phyloP scores from a whole-genome alignment of 2,113 vertebrate genomes.

The Centropus unirufus region DNA sequence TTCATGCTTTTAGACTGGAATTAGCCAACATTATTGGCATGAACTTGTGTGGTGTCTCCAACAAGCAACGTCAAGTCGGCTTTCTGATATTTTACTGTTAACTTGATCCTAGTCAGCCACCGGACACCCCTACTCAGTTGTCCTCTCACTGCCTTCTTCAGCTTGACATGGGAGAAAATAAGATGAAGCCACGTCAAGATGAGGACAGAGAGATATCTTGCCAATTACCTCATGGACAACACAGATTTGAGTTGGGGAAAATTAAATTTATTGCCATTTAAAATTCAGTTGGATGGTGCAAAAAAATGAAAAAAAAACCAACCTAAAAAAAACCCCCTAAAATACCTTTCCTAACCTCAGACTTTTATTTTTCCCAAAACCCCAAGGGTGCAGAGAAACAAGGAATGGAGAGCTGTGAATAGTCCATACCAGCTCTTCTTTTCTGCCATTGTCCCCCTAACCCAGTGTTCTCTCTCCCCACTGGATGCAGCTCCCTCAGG shows the following conservation, averaged over 20 bases:
- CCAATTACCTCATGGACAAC: background rate
- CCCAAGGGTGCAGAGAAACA: fast-evolving
- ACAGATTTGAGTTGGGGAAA: background rate
- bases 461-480: fast-evolving
- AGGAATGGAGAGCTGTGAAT: fast-evolving
- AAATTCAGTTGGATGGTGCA: background rate
- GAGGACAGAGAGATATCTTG: background rate
- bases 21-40: background rate
- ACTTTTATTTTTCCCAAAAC: background rate
- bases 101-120: background rate
- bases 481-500: background rate
- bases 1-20: background rate
- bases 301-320: background rate
- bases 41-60: background rate
- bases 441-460: fast-evolving
- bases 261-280: background rate
- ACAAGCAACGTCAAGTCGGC: background rate
- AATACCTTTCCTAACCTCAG: background rate
- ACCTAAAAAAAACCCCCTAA: background rate
- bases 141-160: background rate
- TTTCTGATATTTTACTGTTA: background rate
- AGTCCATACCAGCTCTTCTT: background rate
- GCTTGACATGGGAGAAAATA: background rate
- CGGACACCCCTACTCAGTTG: background rate
- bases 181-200: background rate